Evolutionary conservation across 2,113 vertebrate species (phyloP), one percentile per base, ranked within the genome.

Genomic region (Gadus macrocephalus): DNA sequence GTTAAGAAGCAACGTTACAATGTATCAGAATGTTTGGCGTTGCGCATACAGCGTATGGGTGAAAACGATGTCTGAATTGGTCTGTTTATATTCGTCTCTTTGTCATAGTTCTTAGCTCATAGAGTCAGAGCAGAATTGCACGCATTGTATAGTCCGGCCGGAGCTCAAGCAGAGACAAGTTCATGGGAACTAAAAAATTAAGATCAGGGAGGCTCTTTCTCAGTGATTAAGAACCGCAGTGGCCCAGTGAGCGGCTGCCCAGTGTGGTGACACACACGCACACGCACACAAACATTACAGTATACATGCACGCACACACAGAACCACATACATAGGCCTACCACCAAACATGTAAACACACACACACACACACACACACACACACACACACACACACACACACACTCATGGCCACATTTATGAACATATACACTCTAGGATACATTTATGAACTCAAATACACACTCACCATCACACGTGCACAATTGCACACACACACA

Each of bases 111-210:
- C 55, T 17, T n/a, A 14, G 55, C 6, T 35, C 31, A 35, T 7
- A 35, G 31, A 35, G 31, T 35, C 55, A 58, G 55, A 66, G 69
- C 75, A 35, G 31, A 35, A 35, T 35, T 35, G 6, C 42, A 14
- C 8, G 42, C 1, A 49, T 49, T 9, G 9, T 49, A 9, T 42
- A 71, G 71, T 69, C 73, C 64, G 53, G 59, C 77, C 53, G 20
- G 14, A 80, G 62, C 64, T 68, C 66, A 75, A 74, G 67, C 81
- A 75, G 76, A 67, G 56, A 71, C 73, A 70, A 81, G 85, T 89
- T 90, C 87, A 90, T 90, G 88, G 87, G 88, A 92, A 88, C 82
- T 75, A 83, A 71, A 70, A 61, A 78, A 73, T 35, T 70, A 65
- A 68, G 35, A 61, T 35, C 74, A 75, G 70, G 78, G 38, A 62